Percentiles rank a stretch among this genome's conserved stretches.
Evolutionary conservation across 2,113 vertebrate species (phyloP).

Genomic region (Strix uralensis): DNA sequence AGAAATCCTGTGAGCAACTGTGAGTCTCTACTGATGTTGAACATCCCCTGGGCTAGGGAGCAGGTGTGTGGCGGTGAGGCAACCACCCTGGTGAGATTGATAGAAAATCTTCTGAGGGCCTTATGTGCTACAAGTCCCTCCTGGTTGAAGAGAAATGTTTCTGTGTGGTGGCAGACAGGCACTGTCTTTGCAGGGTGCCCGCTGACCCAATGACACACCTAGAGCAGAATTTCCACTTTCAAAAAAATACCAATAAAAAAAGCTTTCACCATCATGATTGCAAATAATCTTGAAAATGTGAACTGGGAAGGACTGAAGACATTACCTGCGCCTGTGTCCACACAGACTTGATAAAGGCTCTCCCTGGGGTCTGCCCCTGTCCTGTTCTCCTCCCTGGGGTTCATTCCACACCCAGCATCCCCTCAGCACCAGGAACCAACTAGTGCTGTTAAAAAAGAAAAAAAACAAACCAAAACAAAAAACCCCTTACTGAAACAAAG

Average conservation of each 20-base stretch:
- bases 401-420: neutral
- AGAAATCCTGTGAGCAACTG: neutral
- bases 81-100: neutral
- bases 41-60: neutral
- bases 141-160: fast-evolving
- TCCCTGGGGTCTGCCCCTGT: neutral
- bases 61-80: fast-evolving
- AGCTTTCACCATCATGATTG: fast-evolving
- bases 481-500: neutral
- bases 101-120: neutral
- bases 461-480: neutral
- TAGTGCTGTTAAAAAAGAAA: neutral
- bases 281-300: neutral
- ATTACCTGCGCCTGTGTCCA: neutral
- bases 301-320: neutral
- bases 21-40: neutral
- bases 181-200: fast-evolving
- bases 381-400: neutral
- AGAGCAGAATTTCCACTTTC: neutral
- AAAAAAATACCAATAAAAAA: neutral
- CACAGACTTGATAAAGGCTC: neutral
- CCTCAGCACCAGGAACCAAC: neutral
- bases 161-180: neutral
- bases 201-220: fast-evolving
- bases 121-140: neutral